Percentiles rank a stretch among this genome's conserved stretches.
phyloP scores from a whole-genome alignment of 2,797 vertebrate species.

The Spinus pinus region DNA sequence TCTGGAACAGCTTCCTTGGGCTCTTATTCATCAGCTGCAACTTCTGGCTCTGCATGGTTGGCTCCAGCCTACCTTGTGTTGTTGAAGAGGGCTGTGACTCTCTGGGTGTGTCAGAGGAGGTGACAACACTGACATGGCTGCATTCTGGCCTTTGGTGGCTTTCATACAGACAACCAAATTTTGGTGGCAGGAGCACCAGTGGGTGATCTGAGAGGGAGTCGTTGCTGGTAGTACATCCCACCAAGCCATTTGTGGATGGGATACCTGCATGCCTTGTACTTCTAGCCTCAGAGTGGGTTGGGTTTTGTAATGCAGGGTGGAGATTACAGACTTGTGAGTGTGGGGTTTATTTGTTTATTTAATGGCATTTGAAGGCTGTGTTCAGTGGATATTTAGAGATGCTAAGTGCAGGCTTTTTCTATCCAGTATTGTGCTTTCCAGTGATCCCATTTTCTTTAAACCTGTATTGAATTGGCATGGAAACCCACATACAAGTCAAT shows the following conservation, averaged over 20 bases:
- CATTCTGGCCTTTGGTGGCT: background rate
- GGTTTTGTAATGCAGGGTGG: background rate
- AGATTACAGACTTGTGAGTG: background rate
- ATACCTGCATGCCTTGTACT: background rate
- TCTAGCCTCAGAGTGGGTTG: background rate
- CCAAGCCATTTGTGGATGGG: background rate
- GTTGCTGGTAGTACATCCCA: background rate
- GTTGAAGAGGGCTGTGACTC: background rate
- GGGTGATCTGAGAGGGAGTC: background rate
- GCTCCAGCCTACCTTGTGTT: background rate
- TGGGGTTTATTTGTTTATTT: background rate
- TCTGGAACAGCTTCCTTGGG: background rate
- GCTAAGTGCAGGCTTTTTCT: background rate
- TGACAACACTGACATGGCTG: accelerated
- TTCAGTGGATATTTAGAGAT: background rate
- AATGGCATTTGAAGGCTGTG: background rate
- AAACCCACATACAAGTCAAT: background rate
- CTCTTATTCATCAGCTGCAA: background rate
- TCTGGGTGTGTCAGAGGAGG: background rate
- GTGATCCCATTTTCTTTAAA: slow-evolving; percentile 47
- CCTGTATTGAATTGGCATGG: slow-evolving; percentile 34
- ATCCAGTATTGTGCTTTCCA: background rate
- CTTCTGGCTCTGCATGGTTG: background rate
- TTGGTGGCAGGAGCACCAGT: background rate
- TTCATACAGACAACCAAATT: background rate